Evolutionary conservation across 2,797 vertebrate genomes (phyloP), one percentile per base, ranked within the genome.

Genomic region (Rhynchotus rufescens): DNA sequence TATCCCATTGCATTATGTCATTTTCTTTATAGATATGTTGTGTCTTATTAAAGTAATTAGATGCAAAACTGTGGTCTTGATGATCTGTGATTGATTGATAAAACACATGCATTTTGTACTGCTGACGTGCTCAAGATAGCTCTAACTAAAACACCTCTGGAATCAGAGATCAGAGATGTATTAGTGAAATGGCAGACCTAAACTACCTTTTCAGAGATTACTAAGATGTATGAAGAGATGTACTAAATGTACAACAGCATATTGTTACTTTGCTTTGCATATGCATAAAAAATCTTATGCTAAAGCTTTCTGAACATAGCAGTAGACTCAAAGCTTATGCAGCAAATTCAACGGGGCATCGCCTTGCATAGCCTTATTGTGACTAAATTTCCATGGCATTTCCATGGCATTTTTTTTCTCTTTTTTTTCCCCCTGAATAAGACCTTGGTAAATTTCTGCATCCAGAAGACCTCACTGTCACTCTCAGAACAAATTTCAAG

Each of bases 21-120:
- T 91, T 93, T 86, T 80, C 49, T 90, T 34, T 91, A 23, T 80
- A 54, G 15, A 4, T 60, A 25, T 78, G 32, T 75, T 82, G 38
- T 51, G 42, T 60, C 10, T 4, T 57, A 71, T 78, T 88, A 78
- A 92, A 92, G 88, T 47, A 66, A 87, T 78, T 51, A 47, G 15
- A 75, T 57, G 66, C 56, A 92, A 91, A 85, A 73, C 51, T 89
- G 30, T 74, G 49, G 28, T 89, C 78, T 61, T 84, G 61, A 84
- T 65, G 22, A 71, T 76, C 40, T 78, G 36, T 36, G 36, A 36
- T 8, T 17, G 7, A 59, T 79, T 25, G 7, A 80, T 56, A 77
- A 54, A 36, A 56, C 51, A 44, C 15, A 74, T 5, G 0, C 2
- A 67, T 74, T 80, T 67, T 71, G 11, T 64, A 17, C 6, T 42